phyloP scores from a whole-genome alignment of 2,113 vertebrate species.

The Salvelinus namaycush region DNA sequence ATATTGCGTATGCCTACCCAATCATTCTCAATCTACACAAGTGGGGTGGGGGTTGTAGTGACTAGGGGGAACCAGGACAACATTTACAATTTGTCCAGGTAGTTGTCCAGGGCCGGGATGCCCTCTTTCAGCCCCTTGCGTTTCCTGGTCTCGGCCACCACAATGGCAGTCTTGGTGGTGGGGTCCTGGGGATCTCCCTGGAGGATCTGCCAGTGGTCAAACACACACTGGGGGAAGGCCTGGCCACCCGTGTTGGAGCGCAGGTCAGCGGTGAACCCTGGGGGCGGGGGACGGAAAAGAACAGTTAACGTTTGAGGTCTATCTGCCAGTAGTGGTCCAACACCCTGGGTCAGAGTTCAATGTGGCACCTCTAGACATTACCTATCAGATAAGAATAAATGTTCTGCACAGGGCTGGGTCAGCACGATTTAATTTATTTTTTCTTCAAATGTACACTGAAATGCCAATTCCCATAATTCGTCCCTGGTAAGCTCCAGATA shows the following conservation, averaged over 20 bases:
- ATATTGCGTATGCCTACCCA: constrained; percentile 56
- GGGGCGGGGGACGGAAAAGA: fast-evolving
- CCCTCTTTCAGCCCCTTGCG: constrained; percentile 87
- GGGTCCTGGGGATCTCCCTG: constrained; percentile 79
- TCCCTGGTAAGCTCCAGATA: too few relatives aligned
- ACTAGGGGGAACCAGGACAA: background rate
- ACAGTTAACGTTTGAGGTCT: too few relatives aligned
- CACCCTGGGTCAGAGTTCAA: too few relatives aligned
- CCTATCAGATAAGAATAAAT: too few relatives aligned
- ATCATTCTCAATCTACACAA: background rate
- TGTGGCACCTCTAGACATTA: too few relatives aligned
- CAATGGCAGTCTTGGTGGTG: constrained; percentile 69
- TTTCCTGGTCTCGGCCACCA: constrained; percentile 82
- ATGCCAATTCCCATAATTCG: too few relatives aligned
- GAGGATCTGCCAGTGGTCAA: constrained; percentile 41
- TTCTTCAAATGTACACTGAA: too few relatives aligned
- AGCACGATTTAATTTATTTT: too few relatives aligned
- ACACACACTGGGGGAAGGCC: constrained; percentile 44
- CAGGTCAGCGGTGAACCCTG: constrained; percentile 84
- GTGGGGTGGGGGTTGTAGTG: background rate
- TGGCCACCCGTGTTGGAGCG: constrained; percentile 84
- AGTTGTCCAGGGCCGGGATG: constrained; percentile 85
- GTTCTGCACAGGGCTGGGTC: too few relatives aligned
- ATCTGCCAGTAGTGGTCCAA: too few relatives aligned
- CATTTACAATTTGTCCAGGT: constrained; percentile 82